Evolutionary conservation across 1,140 invertebrate genomes (phyloP).

Genomic region (Cyphomyrmex costatus): DNA sequence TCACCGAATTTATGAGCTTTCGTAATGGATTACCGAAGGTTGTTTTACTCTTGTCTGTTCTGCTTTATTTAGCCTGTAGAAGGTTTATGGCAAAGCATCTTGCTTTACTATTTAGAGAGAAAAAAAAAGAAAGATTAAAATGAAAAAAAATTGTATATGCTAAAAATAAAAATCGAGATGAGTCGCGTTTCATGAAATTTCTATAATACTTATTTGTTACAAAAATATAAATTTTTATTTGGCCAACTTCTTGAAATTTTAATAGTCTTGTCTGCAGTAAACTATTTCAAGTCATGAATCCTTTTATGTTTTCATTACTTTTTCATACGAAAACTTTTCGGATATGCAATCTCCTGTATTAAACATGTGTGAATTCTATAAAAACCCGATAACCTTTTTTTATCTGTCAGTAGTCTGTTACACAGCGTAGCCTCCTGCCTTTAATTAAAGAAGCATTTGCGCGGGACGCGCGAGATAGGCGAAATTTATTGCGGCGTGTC

Average conservation of each 20-base stretch:
- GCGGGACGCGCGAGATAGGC: slow-evolving; percentile 67
- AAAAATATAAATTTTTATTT: neutral
- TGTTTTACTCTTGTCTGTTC: slow-evolving; percentile 28
- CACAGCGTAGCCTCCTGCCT: slow-evolving; percentile 65
- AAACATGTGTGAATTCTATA: neutral
- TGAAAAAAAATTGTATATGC: neutral
- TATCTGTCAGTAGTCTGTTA: slow-evolving; percentile 66
- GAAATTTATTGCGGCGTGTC: slow-evolving; percentile 70
- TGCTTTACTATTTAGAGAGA: neutral
- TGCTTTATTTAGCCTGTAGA: neutral
- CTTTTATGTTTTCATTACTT: neutral
- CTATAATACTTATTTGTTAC: neutral
- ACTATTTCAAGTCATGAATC: neutral
- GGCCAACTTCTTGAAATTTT: neutral
- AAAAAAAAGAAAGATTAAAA: neutral
- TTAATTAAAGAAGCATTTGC: slow-evolving; percentile 74
- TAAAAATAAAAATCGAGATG: neutral
- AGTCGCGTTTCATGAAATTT: neutral
- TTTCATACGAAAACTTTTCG: neutral
- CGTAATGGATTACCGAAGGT: slow-evolving; percentile 50
- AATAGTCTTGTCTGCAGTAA: neutral
- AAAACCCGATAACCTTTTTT: slow-evolving; percentile 30
- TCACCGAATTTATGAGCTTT: slow-evolving; percentile 19
- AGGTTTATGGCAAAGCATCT: neutral
- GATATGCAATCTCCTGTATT: neutral